A percentile compares a stretch with the other conserved stretches of the same genome.
These are phyloP conservation scores for Psittacara wagleri DNA, from an alignment of 2,113 vertebrate genomes.

Conservation along the genomic window DNA sequence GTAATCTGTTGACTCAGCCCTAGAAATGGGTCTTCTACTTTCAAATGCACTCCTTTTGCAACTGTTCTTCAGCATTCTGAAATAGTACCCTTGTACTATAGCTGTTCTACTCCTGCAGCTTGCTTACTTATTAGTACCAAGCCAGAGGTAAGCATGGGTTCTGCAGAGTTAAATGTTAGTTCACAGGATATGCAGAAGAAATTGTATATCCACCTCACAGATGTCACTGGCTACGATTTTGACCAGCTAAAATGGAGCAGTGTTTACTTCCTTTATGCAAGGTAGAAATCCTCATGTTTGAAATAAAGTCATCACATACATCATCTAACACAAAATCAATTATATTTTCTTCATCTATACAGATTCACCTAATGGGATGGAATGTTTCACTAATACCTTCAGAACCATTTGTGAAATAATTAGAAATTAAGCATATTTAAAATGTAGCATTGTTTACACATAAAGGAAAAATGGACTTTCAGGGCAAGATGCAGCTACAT, in stretches of 20 bases:
- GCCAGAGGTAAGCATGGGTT: not conserved
- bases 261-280: not conserved
- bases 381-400: not conserved
- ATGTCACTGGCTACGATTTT: not conserved
- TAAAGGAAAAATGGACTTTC: not conserved
- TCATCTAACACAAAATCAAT: not conserved
- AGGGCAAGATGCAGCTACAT: not conserved
- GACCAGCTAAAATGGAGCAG: not conserved
- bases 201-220: fast-evolving
- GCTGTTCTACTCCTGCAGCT: not conserved
- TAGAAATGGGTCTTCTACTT: not conserved
- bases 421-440: not conserved
- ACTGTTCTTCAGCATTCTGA: not conserved
- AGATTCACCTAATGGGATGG: not conserved
- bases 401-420: not conserved
- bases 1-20: not conserved
- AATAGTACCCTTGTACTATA: not conserved
- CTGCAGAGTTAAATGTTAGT: not conserved
- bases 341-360: not conserved
- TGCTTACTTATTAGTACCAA: not conserved
- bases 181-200: not conserved
- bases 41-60: not conserved
- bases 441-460: not conserved
- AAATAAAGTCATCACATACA: not conserved
- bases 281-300: not conserved